These are phyloP conservation scores for Cheilosia scutellata DNA, from an alignment of 2,888 invertebrate species.

Conservation along the genomic window DNA sequence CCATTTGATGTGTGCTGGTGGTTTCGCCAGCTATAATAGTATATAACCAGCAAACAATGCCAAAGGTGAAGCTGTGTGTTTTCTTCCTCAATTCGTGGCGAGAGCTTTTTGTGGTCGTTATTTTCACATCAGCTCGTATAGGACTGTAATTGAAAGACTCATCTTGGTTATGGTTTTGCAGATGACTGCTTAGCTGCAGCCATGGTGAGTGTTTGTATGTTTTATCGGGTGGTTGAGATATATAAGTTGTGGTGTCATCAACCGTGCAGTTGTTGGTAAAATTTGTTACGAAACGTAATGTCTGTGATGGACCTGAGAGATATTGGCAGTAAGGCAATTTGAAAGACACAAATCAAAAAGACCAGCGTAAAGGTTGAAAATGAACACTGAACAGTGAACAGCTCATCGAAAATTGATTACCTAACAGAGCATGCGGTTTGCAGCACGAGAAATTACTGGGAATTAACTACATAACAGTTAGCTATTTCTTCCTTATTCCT, in stretches of 20 bases:
- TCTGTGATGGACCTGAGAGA: conserved; percentile 10
- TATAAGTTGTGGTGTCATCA: conserved; percentile 42
- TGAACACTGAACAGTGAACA: neutral
- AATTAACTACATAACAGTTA: neutral
- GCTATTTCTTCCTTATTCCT: too few species aligned
- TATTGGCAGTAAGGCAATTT: neutral
- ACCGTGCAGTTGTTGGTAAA: neutral
- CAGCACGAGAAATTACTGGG: neutral
- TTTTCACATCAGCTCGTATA: conserved; percentile 9
- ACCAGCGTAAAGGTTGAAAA: neutral
- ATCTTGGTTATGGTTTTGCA: conserved; percentile 65
- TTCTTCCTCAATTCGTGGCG: conserved; percentile 26
- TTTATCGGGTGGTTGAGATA: conserved; percentile 56
- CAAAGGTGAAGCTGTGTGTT: conserved; percentile 56
- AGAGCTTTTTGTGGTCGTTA: conserved; percentile 17
- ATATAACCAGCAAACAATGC: conserved; percentile 22
- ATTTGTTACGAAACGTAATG: conserved; percentile 1
- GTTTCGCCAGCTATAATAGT: neutral
- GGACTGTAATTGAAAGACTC: conserved; percentile 67
- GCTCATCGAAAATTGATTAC: neutral
- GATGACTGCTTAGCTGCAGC: conserved; percentile 48
- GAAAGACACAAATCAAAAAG: neutral
- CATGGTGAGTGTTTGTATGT: conserved; percentile 33
- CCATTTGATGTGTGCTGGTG: conserved; percentile 36
- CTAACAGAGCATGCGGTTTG: neutral